Evolutionary conservation across 2,113 vertebrate species (phyloP).

Genomic region (Corydoras maculifer): DNA sequence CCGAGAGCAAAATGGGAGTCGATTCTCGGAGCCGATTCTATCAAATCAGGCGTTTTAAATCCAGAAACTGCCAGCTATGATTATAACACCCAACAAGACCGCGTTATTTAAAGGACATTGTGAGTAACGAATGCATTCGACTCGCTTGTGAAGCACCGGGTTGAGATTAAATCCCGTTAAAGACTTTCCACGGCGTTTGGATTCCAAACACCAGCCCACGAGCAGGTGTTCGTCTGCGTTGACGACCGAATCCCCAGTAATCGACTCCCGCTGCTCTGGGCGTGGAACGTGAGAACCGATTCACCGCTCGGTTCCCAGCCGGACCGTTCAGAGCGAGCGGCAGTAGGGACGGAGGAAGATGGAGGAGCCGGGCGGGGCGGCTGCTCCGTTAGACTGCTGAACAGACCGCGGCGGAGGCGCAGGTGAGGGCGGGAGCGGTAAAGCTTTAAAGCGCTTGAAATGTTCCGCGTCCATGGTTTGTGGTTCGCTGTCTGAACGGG

Average conservation of each 20-base stretch:
- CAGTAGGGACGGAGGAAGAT: conserved; percentile 52
- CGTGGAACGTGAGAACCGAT: background rate
- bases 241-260: background rate
- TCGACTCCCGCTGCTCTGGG: background rate
- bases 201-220: background rate
- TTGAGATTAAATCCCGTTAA: too few relatives aligned
- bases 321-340: conserved; percentile 7
- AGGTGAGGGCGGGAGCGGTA: conserved; percentile 48
- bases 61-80: too few relatives aligned
- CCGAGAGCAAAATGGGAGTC: too few relatives aligned
- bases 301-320: background rate
- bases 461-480: background rate
- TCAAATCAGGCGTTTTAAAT: too few relatives aligned
- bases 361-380: conserved; percentile 52
- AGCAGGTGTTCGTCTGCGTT: background rate
- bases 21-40: too few relatives aligned
- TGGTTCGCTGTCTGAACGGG: too few relatives aligned
- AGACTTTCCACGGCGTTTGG: too few relatives aligned
- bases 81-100: too few relatives aligned
- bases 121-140: too few relatives aligned
- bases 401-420: conserved; percentile 29
- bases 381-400: conserved; percentile 45
- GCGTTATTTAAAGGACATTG: too few relatives aligned
- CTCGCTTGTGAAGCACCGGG: too few relatives aligned
- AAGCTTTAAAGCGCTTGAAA: background rate